Base-by-base conservation (phyloP, 2,113 vertebrate genomes). In the Craseonycteris thonglongyai region DNA sequence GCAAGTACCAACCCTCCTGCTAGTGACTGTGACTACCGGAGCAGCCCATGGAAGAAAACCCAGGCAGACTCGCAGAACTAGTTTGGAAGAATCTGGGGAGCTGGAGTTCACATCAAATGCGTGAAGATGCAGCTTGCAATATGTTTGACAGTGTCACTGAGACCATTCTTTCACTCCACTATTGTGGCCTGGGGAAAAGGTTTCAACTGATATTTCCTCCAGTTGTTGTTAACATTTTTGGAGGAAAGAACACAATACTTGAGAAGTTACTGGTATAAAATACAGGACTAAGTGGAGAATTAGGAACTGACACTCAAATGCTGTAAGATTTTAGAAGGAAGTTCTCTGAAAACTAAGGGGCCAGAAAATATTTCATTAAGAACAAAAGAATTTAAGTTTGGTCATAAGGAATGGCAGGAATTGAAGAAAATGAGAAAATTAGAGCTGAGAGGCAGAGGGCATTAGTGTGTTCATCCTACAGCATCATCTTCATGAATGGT, bases 341-440 rank as follows among this genome's bases (percentile, higher is more conserved):
- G 76, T 61, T 89, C 35, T 59, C 56, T 82, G 84, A 71, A n/a
- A 95, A 78, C 26, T 38, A 58, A 66, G 35, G 13, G 14, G 15
- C 26, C 42, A 92, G 74, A 92, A 75, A 81, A 24, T n/a, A 65
- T 38, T 75, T 65, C 72, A 72, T 90, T 75, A 78, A 51, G 13
- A 24, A 21, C 19, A 90, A 82, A 71, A 19, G 22, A 85, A 85
- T 80, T 71, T 51, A 84, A 79, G 15, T 85, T 93, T 88, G 42
- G 42, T 72, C 68, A 3, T 71, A 63, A 76, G 91, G 28, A 16
- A 22, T n/a, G 14, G 14, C 16, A 71, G 16, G 38, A 58, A 78
- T 18, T 35, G 33, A 74, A 42, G 38, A 72, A 56, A 89, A 71
- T 47, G 22, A 92, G 47, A 93, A 85, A 75, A 54, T 5, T 80